phyloP scores from a whole-genome alignment of 2,888 invertebrate genomes.

The Hecatera dysodea region DNA sequence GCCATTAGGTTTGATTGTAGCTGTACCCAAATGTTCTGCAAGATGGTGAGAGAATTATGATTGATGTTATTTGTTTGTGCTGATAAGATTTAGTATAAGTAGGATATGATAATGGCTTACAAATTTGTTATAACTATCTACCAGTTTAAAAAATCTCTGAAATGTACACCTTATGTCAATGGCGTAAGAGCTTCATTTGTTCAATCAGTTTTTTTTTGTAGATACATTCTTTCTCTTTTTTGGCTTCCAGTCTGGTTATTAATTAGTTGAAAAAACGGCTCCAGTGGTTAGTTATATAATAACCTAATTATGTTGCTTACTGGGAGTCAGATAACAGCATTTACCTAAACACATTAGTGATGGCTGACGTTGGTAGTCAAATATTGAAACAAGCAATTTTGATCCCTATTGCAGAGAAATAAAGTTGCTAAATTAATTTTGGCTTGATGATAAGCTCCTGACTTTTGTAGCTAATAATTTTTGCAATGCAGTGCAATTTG shows the following conservation, averaged over 20 bases:
- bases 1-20: not conserved
- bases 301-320: constrained; percentile 42
- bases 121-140: not conserved
- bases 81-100: no score
- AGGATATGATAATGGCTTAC: no score
- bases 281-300: constrained; percentile 8
- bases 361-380: constrained; percentile 17
- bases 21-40: not conserved
- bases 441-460: not conserved
- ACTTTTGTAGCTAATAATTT: not conserved
- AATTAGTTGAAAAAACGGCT: constrained; percentile 14
- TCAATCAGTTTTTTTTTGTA: no score
- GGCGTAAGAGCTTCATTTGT: not conserved
- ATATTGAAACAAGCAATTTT: constrained; percentile 1
- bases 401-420: not conserved
- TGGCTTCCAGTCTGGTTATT: constrained; percentile 22
- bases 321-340: constrained; percentile 51
- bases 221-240: constrained; percentile 7
- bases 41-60: not conserved
- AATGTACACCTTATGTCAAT: constrained; percentile 9
- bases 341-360: constrained; percentile 32
- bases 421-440: not conserved
- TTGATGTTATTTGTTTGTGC: not conserved
- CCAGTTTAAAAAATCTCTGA: constrained; percentile 1
- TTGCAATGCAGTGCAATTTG: not conserved